Conservation (phyloP, 2,113 vertebrate genomes). For the Rissa tridactyla region DNA sequence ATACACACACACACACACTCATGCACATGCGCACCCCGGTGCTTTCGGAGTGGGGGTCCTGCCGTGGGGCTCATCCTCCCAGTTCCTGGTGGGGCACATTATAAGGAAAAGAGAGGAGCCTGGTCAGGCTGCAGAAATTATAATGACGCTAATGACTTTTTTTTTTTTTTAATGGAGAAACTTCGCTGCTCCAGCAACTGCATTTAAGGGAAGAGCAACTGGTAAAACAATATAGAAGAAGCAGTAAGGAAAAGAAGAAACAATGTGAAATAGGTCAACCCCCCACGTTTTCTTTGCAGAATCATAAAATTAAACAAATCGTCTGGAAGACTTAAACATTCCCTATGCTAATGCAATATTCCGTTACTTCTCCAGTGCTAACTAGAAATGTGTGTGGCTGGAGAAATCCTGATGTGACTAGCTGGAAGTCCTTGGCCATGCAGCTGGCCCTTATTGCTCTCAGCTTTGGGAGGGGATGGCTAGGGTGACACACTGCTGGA, state of each 20-base stretch:
- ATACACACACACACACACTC: neutral
- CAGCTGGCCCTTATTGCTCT: neutral
- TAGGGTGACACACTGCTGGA: neutral
- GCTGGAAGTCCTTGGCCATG: neutral
- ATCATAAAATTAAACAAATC: neutral
- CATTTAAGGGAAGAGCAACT: neutral
- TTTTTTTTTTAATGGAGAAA: neutral
- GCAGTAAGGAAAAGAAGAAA: neutral
- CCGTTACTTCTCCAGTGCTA: neutral
- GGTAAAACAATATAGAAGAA: neutral
- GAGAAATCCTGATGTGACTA: neutral
- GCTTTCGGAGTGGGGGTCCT: neutral
- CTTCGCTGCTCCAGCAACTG: neutral
- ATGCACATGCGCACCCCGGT: accelerated
- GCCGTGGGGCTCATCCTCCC: neutral
- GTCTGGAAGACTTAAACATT: neutral
- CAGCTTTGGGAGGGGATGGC: neutral
- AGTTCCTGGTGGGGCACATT: neutral
- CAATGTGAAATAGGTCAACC: neutral
- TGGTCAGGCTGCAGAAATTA: neutral
- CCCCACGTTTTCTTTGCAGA: neutral
- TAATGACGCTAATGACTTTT: neutral
- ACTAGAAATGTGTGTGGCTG: neutral
- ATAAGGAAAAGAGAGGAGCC: neutral
- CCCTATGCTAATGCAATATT: neutral